These are phyloP conservation scores for Silurus aristotelis DNA, from an alignment of 2,797 vertebrate species.

Conservation along the genomic window DNA sequence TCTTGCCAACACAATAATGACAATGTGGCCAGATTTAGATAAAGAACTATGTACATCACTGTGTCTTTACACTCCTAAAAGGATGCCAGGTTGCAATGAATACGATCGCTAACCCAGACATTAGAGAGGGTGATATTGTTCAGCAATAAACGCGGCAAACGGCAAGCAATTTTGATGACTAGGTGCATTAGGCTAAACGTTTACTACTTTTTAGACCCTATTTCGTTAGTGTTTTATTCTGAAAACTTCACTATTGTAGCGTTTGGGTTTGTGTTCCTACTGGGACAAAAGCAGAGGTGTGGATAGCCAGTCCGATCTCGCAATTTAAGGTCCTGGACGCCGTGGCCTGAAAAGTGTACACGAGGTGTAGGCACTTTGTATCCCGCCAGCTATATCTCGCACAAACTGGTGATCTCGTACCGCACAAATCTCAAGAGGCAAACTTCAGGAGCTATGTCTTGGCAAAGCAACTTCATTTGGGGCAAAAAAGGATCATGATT, in stretches of 20 bases:
- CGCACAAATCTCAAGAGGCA: background rate
- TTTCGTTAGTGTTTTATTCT: background rate
- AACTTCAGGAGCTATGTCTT: too few species aligned
- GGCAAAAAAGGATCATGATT: background rate
- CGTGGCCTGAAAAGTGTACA: background rate
- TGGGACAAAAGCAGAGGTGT: background rate
- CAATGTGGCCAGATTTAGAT: background rate
- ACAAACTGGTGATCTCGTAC: background rate
- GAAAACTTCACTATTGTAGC: background rate
- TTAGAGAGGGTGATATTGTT: background rate
- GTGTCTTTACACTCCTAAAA: background rate
- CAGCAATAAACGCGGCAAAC: background rate
- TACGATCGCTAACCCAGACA: background rate
- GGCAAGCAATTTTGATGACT: too few species aligned
- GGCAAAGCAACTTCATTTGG: background rate
- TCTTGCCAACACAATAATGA: background rate
- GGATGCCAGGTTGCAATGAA: background rate
- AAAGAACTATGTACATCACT: too few species aligned
- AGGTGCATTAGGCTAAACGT: background rate
- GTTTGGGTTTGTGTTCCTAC: background rate
- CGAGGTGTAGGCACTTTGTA: background rate
- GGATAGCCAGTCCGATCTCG: background rate
- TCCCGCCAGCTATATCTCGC: background rate
- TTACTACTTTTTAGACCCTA: background rate
- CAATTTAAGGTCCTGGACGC: too few species aligned